These are phyloP conservation scores for Zeus faber DNA, from an alignment of 2,113 vertebrate genomes.

Conservation along the genomic window DNA sequence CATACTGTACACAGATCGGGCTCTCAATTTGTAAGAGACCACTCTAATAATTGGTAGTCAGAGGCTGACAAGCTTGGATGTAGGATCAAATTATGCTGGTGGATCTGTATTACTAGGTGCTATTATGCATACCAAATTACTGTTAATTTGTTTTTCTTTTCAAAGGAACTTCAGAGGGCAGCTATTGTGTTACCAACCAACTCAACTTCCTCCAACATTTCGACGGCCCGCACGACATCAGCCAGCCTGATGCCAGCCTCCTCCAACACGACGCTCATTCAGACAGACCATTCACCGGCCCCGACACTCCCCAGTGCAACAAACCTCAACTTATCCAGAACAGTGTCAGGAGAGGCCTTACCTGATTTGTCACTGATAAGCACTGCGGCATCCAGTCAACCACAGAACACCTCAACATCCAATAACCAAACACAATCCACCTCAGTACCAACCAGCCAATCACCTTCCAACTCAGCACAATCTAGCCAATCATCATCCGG, in stretches of 20 bases:
- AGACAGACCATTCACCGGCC: no score
- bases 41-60: conserved; percentile 21
- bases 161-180: conserved; percentile 44
- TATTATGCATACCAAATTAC: background rate
- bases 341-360: background rate
- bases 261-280: conserved; percentile 10
- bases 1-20: no score
- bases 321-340: background rate
- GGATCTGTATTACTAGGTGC: conserved; percentile 3
- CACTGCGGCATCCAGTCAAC: background rate
- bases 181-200: conserved; percentile 38
- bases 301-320: conserved; percentile 13
- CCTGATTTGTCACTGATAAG: background rate
- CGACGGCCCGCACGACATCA: background rate
- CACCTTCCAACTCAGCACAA: background rate
- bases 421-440: conserved; percentile 16
- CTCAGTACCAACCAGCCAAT: background rate
- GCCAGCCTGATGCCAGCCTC: conserved; percentile 11
- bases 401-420: background rate
- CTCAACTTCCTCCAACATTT: conserved; percentile 24
- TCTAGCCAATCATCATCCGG: background rate
- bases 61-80: background rate
- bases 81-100: background rate
- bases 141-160: conserved; percentile 25
- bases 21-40: no score